Percentiles rank a stretch among this genome's conserved stretches.
Conservation (phyloP, 2,797 vertebrate species). For the Enteromius argenteus region DNA sequence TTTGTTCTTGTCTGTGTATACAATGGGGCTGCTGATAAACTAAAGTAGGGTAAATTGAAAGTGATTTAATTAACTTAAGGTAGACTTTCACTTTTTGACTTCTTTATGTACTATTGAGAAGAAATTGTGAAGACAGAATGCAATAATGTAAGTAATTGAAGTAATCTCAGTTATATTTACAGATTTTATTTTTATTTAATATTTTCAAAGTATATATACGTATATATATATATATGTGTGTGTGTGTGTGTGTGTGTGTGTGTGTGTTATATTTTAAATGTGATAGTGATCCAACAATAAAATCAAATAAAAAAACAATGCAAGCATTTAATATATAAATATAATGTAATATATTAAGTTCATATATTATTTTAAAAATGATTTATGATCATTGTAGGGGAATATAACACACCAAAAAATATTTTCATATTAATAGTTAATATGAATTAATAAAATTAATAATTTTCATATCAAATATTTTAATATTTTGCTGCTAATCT, state of each 20-base stretch:
- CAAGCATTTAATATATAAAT: neutral
- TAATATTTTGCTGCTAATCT: neutral
- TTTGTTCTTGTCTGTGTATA: slow-evolving; percentile 38
- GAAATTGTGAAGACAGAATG: neutral
- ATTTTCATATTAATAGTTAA: too few species aligned
- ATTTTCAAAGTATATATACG: neutral
- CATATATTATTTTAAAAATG: neutral
- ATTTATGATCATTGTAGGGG: neutral
- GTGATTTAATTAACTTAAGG: slow-evolving; percentile 42
- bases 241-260: neutral
- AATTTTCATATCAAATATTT: too few species aligned
- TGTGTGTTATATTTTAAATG: neutral
- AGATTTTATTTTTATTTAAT: neutral
- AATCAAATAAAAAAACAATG: neutral
- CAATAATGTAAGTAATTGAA: neutral
- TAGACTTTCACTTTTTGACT: neutral
- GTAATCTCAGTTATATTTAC: neutral
- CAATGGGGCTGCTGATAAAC: slow-evolving; percentile 43
- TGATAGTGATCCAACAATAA: neutral
- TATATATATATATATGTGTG: neutral
- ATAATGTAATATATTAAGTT: neutral
- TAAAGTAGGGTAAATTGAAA: slow-evolving; percentile 37
- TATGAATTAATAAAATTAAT: too few species aligned
- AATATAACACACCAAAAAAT: neutral
- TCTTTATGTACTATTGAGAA: neutral